Base-by-base conservation (phyloP, 2,797 vertebrate species). In the Coranthus polyacanthus region DNA sequence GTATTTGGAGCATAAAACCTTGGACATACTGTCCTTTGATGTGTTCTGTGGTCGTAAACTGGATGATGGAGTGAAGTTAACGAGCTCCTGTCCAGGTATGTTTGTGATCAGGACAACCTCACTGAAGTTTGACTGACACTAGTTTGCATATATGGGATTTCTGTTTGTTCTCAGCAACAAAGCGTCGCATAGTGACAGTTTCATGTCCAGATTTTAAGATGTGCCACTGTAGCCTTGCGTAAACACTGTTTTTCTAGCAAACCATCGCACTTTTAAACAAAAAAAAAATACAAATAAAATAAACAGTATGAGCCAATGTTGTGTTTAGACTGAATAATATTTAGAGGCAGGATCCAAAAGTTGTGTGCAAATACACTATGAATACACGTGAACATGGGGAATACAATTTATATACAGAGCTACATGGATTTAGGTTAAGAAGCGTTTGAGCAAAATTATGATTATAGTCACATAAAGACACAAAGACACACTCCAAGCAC, bases 1-100 rank as follows among this genome's bases (percentile, higher is more conserved):
- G 72, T 60, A 87, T 85, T 80, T 87, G 79, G 84, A 88, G 88
- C 86, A 81, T 74, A 72, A 89, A 87, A 68, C 78, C 68, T 68
- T 74, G 83, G 83, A 63, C 66, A 24, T 68, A 44, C 68, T 43
- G 64, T 89, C 72, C 78, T 85, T 56, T 81, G 59, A 75, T 61
- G 74, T 55, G 59, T 70, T 67, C 59, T 56, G 54, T 15, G 72
- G 29, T 79, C 67, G 81, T 85, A 68, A 79, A 84, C 44, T 63
- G 59, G 56, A 76, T 78, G 72, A 78, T 64, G 60, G 67, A 60
- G 60, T 58, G 53, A 84, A 73, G 81, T 68, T 82, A 88, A 84
- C 52, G 12, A 79, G 76, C 59, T 58, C 37, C 63, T 47, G 58
- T 81, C 43, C 64, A 53, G 22, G 17, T 69, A n/a, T 66, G 37